These are phyloP conservation scores for Dryobotodes eremita DNA, from an alignment of 2,888 invertebrate species.

Conservation along the genomic window DNA sequence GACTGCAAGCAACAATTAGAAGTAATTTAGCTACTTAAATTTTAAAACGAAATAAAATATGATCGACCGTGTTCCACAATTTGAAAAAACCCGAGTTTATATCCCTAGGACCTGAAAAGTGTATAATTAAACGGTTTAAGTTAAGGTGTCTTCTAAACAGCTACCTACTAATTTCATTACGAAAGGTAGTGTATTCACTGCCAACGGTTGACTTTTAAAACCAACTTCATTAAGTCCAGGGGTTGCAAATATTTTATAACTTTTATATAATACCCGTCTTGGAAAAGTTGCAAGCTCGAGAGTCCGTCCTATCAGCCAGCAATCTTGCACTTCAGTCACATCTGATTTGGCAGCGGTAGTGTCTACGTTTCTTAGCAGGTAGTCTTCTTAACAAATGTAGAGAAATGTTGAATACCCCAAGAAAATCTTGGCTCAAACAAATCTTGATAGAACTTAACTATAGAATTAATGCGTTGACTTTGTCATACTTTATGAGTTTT, in stretches of 20 bases:
- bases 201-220: constrained; percentile 8
- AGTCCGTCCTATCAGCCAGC: constrained; percentile 36
- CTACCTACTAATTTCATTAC: neutral
- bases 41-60: neutral
- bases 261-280: constrained; percentile 37
- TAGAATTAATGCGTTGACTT: neutral
- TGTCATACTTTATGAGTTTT: neutral
- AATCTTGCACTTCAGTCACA: constrained; percentile 57
- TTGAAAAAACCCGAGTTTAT: neutral
- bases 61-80: neutral
- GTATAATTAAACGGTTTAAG: neutral
- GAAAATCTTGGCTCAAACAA: constrained; percentile 37
- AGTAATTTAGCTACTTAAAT: neutral
- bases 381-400: constrained; percentile 41
- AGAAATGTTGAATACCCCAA: constrained; percentile 25
- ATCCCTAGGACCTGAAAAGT: neutral
- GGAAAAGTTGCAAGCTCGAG: constrained; percentile 36
- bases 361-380: constrained; percentile 56
- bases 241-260: constrained; percentile 38
- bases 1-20: neutral
- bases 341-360: constrained; percentile 62
- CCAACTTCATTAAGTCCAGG: constrained; percentile 35
- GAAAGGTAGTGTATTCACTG: neutral
- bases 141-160: neutral
- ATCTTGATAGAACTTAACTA: constrained; percentile 29